Percentiles rank a stretch among this genome's conserved stretches.
Conservation (phyloP, 2,113 vertebrate species). For the Spheniscus mendiculus region DNA sequence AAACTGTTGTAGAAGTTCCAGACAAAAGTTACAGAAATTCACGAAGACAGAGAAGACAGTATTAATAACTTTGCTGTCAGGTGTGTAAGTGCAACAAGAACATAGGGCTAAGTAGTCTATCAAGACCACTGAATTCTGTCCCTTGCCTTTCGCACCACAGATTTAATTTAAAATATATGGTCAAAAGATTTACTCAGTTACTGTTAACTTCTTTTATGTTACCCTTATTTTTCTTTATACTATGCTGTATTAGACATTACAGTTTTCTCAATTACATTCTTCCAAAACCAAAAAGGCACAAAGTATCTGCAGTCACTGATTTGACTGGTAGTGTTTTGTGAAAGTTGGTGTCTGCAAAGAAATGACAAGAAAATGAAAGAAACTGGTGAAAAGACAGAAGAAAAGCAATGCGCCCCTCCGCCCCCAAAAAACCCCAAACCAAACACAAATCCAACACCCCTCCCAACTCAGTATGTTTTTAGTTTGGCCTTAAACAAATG, state of each 20-base stretch:
- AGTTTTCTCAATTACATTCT: background rate
- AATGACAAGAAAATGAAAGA: background rate
- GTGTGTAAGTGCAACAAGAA: background rate
- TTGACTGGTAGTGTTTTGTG: background rate
- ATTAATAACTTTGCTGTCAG: background rate
- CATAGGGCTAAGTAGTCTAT: background rate
- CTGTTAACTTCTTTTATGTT: background rate
- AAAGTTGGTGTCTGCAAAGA: background rate
- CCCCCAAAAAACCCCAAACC: background rate
- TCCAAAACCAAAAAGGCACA: background rate
- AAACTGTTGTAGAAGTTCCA: background rate
- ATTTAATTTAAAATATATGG: background rate
- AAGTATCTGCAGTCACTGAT: background rate
- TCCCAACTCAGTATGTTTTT: background rate
- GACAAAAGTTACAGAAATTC: background rate
- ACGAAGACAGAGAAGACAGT: background rate
- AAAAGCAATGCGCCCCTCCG: background rate
- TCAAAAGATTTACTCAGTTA: background rate
- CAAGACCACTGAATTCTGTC: background rate
- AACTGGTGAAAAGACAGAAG: background rate
- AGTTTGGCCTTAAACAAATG: background rate
- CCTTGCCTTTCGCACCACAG: background rate
- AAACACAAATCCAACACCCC: background rate
- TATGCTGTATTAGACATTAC: background rate
- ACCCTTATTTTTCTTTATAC: background rate